These are phyloP conservation scores for Abramis brama DNA, from an alignment of 2,113 vertebrate species.

Conservation along the genomic window DNA sequence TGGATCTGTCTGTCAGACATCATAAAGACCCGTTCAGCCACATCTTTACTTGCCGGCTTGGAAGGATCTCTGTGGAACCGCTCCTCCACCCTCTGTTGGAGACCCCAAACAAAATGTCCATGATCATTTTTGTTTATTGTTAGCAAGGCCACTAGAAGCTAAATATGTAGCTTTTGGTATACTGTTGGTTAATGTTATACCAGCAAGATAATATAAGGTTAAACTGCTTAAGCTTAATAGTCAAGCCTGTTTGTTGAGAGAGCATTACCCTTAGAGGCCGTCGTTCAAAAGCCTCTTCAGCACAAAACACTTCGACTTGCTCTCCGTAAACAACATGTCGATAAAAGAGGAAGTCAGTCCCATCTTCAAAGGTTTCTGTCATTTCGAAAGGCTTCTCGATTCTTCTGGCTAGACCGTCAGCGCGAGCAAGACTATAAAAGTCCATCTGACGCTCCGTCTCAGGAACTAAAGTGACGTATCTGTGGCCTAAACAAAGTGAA, in stretches of 20 bases:
- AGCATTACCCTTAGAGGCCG: conserved; percentile 60
- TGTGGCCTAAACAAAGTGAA: conserved; percentile 75
- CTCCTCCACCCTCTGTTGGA: conserved; percentile 84
- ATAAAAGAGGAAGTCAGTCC: conserved; percentile 80
- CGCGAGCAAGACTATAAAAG: conserved; percentile 74
- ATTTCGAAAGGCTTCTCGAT: conserved; percentile 70
- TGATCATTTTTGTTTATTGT: neutral
- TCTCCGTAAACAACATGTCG: conserved; percentile 70
- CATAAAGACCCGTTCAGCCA: conserved; percentile 81
- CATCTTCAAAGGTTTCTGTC: conserved; percentile 77
- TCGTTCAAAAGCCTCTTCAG: neutral
- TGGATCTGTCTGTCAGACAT: conserved; percentile 73
- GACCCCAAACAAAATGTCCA: neutral
- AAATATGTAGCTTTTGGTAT: neutral
- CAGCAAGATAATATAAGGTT: neutral
- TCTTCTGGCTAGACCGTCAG: conserved; percentile 77
- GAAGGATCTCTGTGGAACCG: conserved; percentile 80
- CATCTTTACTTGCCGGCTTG: conserved; percentile 80
- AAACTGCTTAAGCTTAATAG: conserved; percentile 2
- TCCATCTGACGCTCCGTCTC: conserved; percentile 79
- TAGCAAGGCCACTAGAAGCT: neutral
- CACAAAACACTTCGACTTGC: conserved; percentile 45
- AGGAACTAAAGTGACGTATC: conserved; percentile 67
- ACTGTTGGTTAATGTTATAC: conserved; percentile 35
- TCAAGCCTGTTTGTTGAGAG: neutral